These are phyloP conservation scores for Silurus glanis DNA, from an alignment of 2,113 vertebrate species.

Conservation along the genomic window DNA sequence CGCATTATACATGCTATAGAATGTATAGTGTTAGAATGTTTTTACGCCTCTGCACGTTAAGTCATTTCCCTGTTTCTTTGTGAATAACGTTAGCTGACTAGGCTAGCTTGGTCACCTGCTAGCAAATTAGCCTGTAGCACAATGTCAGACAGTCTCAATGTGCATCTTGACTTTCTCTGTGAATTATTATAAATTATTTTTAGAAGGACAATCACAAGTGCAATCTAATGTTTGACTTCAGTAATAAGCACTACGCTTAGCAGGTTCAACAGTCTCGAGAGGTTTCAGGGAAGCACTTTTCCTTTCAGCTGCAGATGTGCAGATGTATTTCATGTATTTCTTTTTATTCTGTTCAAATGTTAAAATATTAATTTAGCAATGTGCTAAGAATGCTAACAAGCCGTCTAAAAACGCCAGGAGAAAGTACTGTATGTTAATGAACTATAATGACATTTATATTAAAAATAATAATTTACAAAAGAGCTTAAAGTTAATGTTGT, in stretches of 20 bases:
- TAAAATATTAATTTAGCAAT: background rate
- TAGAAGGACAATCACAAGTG: background rate
- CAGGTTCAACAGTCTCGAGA: background rate
- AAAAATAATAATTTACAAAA: too few relatives aligned
- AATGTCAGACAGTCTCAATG: background rate
- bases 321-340: too few relatives aligned
- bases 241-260: background rate
- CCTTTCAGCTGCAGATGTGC: background rate
- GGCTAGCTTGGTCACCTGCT: background rate
- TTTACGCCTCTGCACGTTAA: background rate
- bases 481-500: too few relatives aligned
- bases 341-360: background rate
- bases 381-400: background rate
- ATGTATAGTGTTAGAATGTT: background rate
- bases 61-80: background rate
- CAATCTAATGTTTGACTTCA: too few relatives aligned
- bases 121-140: background rate
- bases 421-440: background rate
- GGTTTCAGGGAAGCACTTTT: background rate
- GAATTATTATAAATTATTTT: background rate
- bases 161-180: background rate
- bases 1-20: background rate
- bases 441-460: background rate
- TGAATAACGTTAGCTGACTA: background rate
- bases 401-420: background rate